Evolutionary conservation across 2,888 invertebrate genomes (phyloP), one percentile per base, ranked within the genome.

Genomic region (Cryptosula pallasiana): DNA sequence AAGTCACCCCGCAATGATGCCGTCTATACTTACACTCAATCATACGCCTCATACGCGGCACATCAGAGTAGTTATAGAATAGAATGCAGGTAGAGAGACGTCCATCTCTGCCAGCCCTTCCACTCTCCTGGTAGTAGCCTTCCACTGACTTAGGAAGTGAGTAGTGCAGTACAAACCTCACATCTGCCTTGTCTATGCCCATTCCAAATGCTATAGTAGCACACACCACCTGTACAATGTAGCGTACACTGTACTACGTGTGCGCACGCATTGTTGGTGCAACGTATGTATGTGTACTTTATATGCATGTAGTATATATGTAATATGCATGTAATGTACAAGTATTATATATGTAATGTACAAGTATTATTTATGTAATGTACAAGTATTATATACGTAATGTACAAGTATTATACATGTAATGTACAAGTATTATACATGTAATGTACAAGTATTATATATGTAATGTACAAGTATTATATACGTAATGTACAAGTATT

Each of bases 101-200:
- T 0, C 94, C 95, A 85, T 99, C 99, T 70, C 98, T 88, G 0
- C 99, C 99, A 3, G 97, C 97, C 72, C 99, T 88, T 0, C 98
- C 98, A 20, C 95, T 92, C 87, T 99, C 98, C 85, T 98, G 97
- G 87, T 98, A 98, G 84, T 94, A 97, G 0, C 94, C 95, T 86
- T 98, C 97, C 77, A 97, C 91, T 0, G 94, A 94, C 87, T 95
- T 95, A 45, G 97, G 95, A 80, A 97, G 82, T 1, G 94, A 91
- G 85, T 92, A 93, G 85, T 97, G 97, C 72, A 97, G 89, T 1
- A 97, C 97, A 86, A 90, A 96, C 34, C 84, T 74, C 13, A 85
- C 85, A 76, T 85, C 84, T 1, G 84, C 80, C 76, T 85, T 85
- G 78, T 85, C 85, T 71, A 85, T 85, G 34, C 85, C 85, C 85